phyloP scores from a whole-genome alignment of 2,888 invertebrate species.

The Drosophila mercatorum region DNA sequence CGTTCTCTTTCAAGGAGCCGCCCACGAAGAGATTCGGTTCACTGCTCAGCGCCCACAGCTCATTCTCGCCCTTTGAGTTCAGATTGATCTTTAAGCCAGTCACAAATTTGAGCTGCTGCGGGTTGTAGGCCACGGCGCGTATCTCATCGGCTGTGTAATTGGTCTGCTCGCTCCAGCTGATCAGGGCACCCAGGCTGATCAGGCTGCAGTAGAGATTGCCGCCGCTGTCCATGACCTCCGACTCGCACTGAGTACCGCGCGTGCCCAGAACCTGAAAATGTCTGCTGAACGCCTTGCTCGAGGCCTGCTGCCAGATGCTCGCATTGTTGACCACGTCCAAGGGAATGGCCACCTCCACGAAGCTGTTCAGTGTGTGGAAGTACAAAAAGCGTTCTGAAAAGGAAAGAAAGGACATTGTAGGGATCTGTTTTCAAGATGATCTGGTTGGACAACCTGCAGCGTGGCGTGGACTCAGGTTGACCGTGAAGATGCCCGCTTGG shows the following conservation, averaged over 20 bases:
- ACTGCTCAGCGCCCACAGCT: constrained; percentile 88
- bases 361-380: constrained; percentile 88
- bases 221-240: constrained; percentile 89
- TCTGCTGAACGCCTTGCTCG: constrained; percentile 81
- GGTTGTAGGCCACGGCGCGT: constrained; percentile 86
- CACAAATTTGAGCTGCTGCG: constrained; percentile 89
- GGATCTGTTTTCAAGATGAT: background rate
- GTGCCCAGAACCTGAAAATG: constrained; percentile 86
- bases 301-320: constrained; percentile 84
- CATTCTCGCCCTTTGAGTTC: constrained; percentile 86
- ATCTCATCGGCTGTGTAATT: constrained; percentile 86
- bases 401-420: background rate
- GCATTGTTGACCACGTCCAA: constrained; percentile 86
- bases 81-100: constrained; percentile 90
- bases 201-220: constrained; percentile 90
- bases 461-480: constrained; percentile 76
- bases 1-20: constrained; percentile 73
- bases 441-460: constrained; percentile 30
- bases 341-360: constrained; percentile 87
- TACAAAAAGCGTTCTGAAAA: constrained; percentile 85
- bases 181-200: constrained; percentile 89
- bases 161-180: constrained; percentile 89
- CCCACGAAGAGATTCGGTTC: constrained; percentile 78
- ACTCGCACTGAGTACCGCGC: constrained; percentile 89
- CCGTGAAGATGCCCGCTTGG: constrained; percentile 81